Evolutionary conservation across 2,113 vertebrate genomes (phyloP).

Genomic region (Epinephelus moara): DNA sequence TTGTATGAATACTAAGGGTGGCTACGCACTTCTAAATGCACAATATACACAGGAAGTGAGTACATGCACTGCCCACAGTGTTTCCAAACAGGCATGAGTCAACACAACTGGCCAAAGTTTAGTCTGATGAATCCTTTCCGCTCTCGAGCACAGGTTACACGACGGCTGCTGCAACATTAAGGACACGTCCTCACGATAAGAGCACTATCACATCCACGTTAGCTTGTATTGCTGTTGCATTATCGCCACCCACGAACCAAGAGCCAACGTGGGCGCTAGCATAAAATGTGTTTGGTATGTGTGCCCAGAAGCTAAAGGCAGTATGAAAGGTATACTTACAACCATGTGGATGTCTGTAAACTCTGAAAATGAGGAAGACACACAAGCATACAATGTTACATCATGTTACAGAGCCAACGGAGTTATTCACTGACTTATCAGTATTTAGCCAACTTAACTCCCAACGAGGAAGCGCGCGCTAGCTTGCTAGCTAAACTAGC

Average conservation of each 20-base stretch:
- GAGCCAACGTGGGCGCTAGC: not conserved
- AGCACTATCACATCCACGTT: no score
- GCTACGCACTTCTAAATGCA: not conserved
- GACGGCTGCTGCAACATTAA: not conserved
- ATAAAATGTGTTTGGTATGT: rapidly evolving
- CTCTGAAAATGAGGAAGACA: slow-evolving; percentile 33
- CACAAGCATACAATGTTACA: not conserved
- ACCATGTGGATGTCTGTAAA: slow-evolving; percentile 27
- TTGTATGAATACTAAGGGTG: not conserved
- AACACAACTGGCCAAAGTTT: not conserved
- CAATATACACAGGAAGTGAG: slow-evolving; percentile 4
- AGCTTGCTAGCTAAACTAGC: slow-evolving; percentile 30
- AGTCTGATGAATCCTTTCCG: not conserved
- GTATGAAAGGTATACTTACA: slow-evolving; percentile 40
- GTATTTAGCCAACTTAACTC: not conserved
- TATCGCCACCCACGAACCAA: not conserved
- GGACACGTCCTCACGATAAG: no score
- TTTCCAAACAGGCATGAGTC: not conserved
- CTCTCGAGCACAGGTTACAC: not conserved
- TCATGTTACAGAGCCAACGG: not conserved
- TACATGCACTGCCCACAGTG: not conserved
- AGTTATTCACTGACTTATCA: not conserved
- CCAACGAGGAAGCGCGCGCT: not conserved
- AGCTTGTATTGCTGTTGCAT: no score
- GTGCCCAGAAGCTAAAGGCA: rapidly evolving